Base-by-base conservation (phyloP, 1,140 invertebrate genomes). In the Neodiprion pinetum region DNA sequence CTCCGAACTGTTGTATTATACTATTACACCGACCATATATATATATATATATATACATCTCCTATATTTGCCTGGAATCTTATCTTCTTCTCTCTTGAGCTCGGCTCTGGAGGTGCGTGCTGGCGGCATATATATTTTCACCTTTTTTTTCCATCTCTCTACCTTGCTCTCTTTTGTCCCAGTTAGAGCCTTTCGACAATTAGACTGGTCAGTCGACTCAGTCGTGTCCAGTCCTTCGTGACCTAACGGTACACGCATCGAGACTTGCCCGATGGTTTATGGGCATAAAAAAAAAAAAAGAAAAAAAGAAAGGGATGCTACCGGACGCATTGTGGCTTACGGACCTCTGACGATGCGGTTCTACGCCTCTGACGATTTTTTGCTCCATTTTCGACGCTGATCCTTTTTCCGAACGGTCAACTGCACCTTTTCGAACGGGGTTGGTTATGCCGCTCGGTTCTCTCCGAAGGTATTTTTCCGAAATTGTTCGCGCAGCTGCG, bases 361-460 rank as follows among this genome's bases (percentile, higher is more conserved):
- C 53, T 17, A 9, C 53, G 74, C 67, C 70, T 74, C 65, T 73
- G 69, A 70, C 23, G 21, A 74, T 65, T 83, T 81, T 80, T 80
- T 81, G 77, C 72, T 81, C 75, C 75, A 79, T 78, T 81, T 79
- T 84, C 70, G 49, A 66, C 68, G 11, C 50, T 50, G 9, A 72
- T 71, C 40, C 40, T 28, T n/a, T 5, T 48, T 23, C 8, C 40
- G 12, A 66, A 21, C 9, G 17, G 61, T 75, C 50, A 65, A 0
- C 21, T n/a, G 9, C 4, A 11, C 9, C 5, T 47, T 61, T 40
- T 3, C 28, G 48, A 77, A 80, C 77, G 77, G 75, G 75, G 73
- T 12, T n/a, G 75, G 73, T 12, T n/a, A 53, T 73, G 40, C 28
- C 28, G 28, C 28, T 40, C 28, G 28, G 28, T 40, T 40, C 28